A percentile compares a stretch with the other conserved stretches of the same genome.
phyloP scores from a whole-genome alignment of 2,888 invertebrate species.

The Candidula unifasciata region DNA sequence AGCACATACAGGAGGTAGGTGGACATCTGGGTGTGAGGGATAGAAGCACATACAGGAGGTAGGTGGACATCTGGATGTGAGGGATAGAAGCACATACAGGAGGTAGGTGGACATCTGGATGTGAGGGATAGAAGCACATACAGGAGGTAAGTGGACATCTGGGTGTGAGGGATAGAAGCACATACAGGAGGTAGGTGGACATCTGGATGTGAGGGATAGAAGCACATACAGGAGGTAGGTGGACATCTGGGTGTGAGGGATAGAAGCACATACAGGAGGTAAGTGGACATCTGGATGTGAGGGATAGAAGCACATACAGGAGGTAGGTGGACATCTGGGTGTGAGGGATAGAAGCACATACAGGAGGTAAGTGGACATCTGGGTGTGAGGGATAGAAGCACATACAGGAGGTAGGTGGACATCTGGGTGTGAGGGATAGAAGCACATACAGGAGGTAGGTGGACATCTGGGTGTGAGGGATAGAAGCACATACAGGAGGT shows the following conservation, averaged over 20 bases:
- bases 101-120: conserved; percentile 78
- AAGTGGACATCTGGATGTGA: conserved; percentile 76
- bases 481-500: conserved; percentile 58
- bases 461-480: conserved; percentile 75
- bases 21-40: too few relatives aligned
- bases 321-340: too few relatives aligned
- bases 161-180: conserved; percentile 65
- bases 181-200: conserved; percentile 63
- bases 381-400: too few relatives aligned
- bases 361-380: conserved; percentile 58
- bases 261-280: conserved; percentile 71
- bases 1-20: conserved; percentile 64
- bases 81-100: conserved; percentile 61
- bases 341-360: conserved; percentile 66
- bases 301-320: conserved; percentile 64
- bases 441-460: conserved; percentile 75
- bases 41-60: too few relatives aligned
- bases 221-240: too few relatives aligned
- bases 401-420: too few relatives aligned
- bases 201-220: too few relatives aligned
- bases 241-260: too few relatives aligned
- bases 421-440: too few relatives aligned
- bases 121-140: conserved; percentile 64
- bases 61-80: too few relatives aligned
- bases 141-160: too few relatives aligned